Conservation (phyloP, 2,113 vertebrate genomes). For the Verasper variegatus region DNA sequence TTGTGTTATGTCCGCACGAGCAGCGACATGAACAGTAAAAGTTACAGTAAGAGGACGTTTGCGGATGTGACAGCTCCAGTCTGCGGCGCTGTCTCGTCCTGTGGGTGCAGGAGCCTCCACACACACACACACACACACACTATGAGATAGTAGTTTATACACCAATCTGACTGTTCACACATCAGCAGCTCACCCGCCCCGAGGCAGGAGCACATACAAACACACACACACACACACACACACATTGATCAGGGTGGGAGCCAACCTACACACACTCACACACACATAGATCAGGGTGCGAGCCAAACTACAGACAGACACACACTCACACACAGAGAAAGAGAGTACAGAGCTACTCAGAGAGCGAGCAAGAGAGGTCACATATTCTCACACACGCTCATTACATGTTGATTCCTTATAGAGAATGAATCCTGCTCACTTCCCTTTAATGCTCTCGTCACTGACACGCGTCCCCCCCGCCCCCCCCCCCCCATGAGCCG, state of each 20-base stretch:
- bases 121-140: slow-evolving; percentile 5
- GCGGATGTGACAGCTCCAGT: not conserved
- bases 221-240: too few species aligned
- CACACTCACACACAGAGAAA: too few species aligned
- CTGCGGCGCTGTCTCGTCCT: not conserved
- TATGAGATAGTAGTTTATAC: too few species aligned
- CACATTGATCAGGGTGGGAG: too few species aligned
- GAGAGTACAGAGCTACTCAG: too few species aligned
- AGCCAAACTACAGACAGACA: too few species aligned
- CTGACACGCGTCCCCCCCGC: not conserved
- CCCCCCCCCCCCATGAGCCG: not conserved
- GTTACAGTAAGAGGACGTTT: not conserved
- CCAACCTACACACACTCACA: not conserved
- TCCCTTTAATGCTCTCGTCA: not conserved
- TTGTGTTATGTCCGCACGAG: not conserved
- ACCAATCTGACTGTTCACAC: too few species aligned
- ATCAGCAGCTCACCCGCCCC: too few species aligned
- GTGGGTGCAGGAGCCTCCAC: not conserved
- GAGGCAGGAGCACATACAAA: not conserved
- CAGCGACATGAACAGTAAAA: not conserved
- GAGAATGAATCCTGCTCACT: not conserved
- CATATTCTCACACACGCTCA: too few species aligned
- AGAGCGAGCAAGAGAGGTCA: too few species aligned
- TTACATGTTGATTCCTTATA: not conserved
- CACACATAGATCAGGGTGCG: not conserved